phyloP scores from a whole-genome alignment of 2,888 invertebrate species.

The Cephalotes varians region DNA sequence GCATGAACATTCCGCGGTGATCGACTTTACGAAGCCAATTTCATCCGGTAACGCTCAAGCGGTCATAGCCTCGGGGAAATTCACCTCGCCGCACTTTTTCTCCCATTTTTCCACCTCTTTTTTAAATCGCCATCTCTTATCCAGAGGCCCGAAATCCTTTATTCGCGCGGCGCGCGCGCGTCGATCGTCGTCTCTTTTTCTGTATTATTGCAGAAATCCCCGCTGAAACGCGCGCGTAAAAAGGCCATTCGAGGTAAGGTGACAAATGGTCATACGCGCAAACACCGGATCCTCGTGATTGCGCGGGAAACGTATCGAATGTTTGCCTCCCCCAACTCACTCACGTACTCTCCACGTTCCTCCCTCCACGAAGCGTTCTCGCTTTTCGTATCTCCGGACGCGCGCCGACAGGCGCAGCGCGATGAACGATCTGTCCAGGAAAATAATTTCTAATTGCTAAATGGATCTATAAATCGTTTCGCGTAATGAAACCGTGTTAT shows the following conservation, averaged over 20 bases:
- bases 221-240: constrained; percentile 36
- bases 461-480: constrained; percentile 13
- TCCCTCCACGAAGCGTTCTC: background rate
- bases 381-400: background rate
- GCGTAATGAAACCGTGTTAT: constrained; percentile 9
- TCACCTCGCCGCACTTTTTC: constrained; percentile 38
- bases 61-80: constrained; percentile 49
- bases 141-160: constrained; percentile 31
- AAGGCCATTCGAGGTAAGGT: constrained; percentile 35
- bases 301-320: constrained; percentile 43
- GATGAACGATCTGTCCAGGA: background rate
- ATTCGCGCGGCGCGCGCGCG: constrained; percentile 18
- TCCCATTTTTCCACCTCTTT: background rate
- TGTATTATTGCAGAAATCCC: constrained; percentile 39
- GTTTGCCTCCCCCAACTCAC: constrained; percentile 31
- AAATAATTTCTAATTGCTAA: constrained; percentile 26
- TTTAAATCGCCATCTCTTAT: constrained; percentile 49
- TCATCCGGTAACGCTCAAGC: constrained; percentile 37
- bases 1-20: constrained; percentile 46
- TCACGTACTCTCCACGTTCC: background rate
- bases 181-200: background rate
- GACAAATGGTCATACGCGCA: constrained; percentile 54
- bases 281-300: constrained; percentile 46
- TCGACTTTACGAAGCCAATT: constrained; percentile 58
- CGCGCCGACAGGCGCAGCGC: background rate